A percentile compares a stretch with the other conserved stretches of the same genome.
These are phyloP conservation scores for Dasypogon diadema DNA, from an alignment of 2,888 invertebrate genomes.

Conservation along the genomic window DNA sequence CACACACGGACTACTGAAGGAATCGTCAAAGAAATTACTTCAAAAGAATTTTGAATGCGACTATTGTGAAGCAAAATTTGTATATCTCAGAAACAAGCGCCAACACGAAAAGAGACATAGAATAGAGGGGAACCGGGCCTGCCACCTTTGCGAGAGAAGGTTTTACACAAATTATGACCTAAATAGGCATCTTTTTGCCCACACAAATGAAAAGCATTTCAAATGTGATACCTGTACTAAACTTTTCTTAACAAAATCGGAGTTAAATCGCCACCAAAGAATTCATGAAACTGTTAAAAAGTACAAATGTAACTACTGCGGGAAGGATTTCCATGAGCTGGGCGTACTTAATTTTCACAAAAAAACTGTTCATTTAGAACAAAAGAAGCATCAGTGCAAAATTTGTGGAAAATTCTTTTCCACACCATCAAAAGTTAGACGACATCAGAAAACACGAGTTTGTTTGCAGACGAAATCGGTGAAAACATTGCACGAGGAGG, in stretches of 20 bases:
- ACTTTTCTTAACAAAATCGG: background rate
- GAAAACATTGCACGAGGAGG: background rate
- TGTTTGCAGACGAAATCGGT: background rate
- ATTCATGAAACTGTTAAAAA: background rate
- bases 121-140: background rate
- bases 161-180: slow-evolving; percentile 12
- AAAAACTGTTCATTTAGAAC: background rate
- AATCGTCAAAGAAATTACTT: too few relatives aligned
- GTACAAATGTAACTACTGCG: slow-evolving; percentile 6
- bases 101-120: background rate
- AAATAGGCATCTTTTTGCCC: background rate
- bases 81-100: background rate
- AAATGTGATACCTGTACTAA: background rate
- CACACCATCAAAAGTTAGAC: slow-evolving; percentile 2
- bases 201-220: background rate
- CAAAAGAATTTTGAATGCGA: background rate
- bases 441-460: background rate
- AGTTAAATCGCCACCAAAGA: background rate
- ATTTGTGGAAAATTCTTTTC: slow-evolving; percentile 11
- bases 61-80: background rate
- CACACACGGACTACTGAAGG: too few relatives aligned
- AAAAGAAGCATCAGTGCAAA: slow-evolving; percentile 3
- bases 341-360: slow-evolving; percentile 12
- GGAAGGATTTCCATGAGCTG: background rate
- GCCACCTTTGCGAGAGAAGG: background rate